Conservation (phyloP, 2,113 vertebrate genomes). For the Tragelaphus scriptus region DNA sequence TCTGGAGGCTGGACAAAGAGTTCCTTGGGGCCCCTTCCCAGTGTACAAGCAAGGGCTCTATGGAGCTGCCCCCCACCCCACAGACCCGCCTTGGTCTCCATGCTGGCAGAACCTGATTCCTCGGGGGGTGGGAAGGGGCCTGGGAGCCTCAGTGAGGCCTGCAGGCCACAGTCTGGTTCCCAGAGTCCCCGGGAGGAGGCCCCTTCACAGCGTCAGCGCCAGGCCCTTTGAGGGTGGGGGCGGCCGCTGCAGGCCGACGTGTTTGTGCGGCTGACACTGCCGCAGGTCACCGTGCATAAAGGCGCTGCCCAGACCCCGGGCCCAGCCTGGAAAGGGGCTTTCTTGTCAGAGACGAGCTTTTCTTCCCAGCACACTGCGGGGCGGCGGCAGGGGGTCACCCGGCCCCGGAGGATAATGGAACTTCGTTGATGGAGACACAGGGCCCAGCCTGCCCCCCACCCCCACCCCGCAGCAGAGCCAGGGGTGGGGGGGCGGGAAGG, state of each 20-base stretch:
- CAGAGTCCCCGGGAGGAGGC: slow-evolving; percentile 38
- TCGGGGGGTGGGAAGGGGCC: background rate
- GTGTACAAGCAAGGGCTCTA: background rate
- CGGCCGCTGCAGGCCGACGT: background rate
- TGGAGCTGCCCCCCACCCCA: background rate
- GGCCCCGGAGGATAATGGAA: slow-evolving; percentile 10
- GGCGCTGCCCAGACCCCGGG: slow-evolving; percentile 25
- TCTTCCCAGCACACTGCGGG: slow-evolving; percentile 53
- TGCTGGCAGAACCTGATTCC: background rate
- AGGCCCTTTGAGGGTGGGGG: slow-evolving; percentile 24
- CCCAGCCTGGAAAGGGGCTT: slow-evolving; percentile 56
- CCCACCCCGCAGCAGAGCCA: background rate
- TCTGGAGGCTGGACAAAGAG: slow-evolving; percentile 25
- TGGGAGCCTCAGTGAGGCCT: background rate
- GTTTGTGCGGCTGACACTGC: slow-evolving; percentile 25
- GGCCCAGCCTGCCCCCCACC: background rate
- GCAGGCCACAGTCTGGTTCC: slow-evolving; percentile 26
- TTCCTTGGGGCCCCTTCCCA: background rate
- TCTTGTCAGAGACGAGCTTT: slow-evolving; percentile 61
- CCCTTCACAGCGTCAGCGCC: background rate
- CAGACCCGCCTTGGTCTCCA: background rate
- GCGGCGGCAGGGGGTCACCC: slow-evolving; percentile 41
- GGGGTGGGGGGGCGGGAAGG: background rate
- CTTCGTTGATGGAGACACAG: background rate
- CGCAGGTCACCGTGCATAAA: slow-evolving; percentile 64